Conservation (phyloP, 2,888 invertebrate genomes). For the Ptycholaimellus sp. region DNA sequence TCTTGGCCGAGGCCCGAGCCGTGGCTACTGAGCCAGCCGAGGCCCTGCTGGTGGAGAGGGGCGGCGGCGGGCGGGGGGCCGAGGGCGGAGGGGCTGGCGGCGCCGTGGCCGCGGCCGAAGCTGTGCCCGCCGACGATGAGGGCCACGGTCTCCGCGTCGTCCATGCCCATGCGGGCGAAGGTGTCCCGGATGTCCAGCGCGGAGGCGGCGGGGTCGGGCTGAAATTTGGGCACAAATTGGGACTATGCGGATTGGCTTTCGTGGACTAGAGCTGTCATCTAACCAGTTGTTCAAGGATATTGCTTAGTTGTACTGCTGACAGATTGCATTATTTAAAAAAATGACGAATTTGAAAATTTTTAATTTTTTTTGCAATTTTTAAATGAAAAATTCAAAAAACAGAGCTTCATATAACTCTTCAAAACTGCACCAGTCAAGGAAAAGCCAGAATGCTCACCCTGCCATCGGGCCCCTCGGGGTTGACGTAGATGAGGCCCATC, state of each 20-base stretch:
- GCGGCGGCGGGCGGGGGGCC: slow-evolving; percentile 3
- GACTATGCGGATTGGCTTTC: too few relatives aligned
- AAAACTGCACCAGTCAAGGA: too few relatives aligned
- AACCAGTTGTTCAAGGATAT: too few relatives aligned
- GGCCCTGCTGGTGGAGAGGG: slow-evolving; percentile 3
- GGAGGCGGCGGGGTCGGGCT: slow-evolving; percentile 5
- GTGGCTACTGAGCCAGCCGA: slow-evolving; percentile 4
- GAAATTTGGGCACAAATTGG: too few relatives aligned
- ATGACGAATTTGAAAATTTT: too few relatives aligned
- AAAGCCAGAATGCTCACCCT: too few relatives aligned
- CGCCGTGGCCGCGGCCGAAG: slow-evolving; percentile 5
- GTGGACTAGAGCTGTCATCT: too few relatives aligned
- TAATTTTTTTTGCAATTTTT: too few relatives aligned
- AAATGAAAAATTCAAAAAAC: too few relatives aligned
- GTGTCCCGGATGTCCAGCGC: slow-evolving; percentile 5
- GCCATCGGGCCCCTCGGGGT: slow-evolving; percentile 5
- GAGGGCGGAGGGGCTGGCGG: slow-evolving; percentile 2
- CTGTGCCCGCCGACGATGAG: slow-evolving; percentile 8
- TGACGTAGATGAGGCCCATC: slow-evolving; percentile 7
- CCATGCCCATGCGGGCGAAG: slow-evolving; percentile 6
- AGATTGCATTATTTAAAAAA: too few relatives aligned
- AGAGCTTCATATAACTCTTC: too few relatives aligned
- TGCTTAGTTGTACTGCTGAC: too few relatives aligned
- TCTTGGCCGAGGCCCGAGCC: slow-evolving; percentile 2
- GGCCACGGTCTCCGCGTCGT: slow-evolving; percentile 8